Base-by-base conservation (phyloP, 2,797 vertebrate genomes). In the Falco novaeseelandiae region DNA sequence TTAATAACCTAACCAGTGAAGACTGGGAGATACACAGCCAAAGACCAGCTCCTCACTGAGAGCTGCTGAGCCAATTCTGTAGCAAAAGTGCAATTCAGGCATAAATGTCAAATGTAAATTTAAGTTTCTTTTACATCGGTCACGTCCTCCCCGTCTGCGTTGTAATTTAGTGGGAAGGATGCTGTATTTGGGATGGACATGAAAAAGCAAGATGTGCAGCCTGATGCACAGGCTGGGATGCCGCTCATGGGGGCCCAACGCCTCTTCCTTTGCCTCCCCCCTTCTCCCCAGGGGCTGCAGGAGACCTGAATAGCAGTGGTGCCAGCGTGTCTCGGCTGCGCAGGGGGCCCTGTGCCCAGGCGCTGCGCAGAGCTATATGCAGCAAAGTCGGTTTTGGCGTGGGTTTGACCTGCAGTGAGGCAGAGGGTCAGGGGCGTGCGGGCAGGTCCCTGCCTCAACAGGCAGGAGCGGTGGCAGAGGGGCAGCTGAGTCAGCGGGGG, bases 161-260 rank as follows among this genome's bases (percentile, higher is more conserved):
- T 91, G 44, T 91, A 86, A 86, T 89, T 93, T 87, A 93, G 57
- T 89, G 76, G 83, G 88, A 91, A 96, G 63, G 52, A 87, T 87
- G 61, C 40, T 77, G 83, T 77, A 54, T 84, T 93, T 89, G 78
- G 58, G 74, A 67, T 18, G 34, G 67, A 89, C 42, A 54, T 78
- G 61, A 80, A 93, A 87, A 27, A 83, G 19, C 22, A 46, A 85
- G 67, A 77, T 13, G 44, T 16, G 42, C 44, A 51, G 69, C 29
- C 57, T 26, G 57, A 81, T 78, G 62, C 6, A 1, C 13, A 51
- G 58, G 16, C 48, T 67, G 49, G 16, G 61, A 58, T 79, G 67
- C 44, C 80, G 78, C 40, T 90, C 76, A 15, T 2, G 15, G 63
- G 36, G 55, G 27, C 20, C 52, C 48, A 42, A 6, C 0, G 0